Evolutionary conservation across 2,797 vertebrate genomes (phyloP), one percentile per base, ranked within the genome.

Genomic region (Centroberyx gerrardi): DNA sequence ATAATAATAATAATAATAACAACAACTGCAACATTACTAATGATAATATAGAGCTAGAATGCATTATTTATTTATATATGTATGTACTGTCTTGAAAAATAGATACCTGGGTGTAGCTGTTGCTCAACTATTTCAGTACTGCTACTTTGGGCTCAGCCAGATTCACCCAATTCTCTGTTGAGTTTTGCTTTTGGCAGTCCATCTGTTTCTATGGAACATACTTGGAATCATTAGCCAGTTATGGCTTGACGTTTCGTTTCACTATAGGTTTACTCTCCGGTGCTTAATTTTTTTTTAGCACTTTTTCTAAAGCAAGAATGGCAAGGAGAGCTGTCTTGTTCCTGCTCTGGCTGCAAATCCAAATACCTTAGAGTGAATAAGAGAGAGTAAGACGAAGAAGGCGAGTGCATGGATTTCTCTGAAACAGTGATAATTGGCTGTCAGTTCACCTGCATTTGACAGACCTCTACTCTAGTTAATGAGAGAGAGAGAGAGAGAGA

Each of bases 371-470:
- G 28, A 40, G 42, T 33, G 6, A 67, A 18, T 28, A 53, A 74
- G 28, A 13, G 17, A 42, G 42, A 66, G 5, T 22, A 40, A 61
- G 49, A 29, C 27, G 10, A 74, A 29, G 40, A 38, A 44, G 49
- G 7, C 22, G 53, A 38, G 68, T 56, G 44, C 33, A 40, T 27
- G 70, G 28, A 44, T 72, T 44, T 31, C 28, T 62, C 54, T 68
- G 38, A 64, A 53, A 54, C 17, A 18, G 54, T 65, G 76, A 71
- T 73, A 82, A 70, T 71, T 72, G 79, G 76, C 65, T 73, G 69
- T 69, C 73, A 62, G n/a, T 62, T 82, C 62, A 85, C 59, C 72
- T 79, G 69, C 54, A 68, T 71, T 51, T 74, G 82, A 75, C 61
- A 49, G 42, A 72, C 48, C 31, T 18, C 33, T 74, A 62, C 31